Evolutionary conservation across 2,113 vertebrate species (phyloP), one percentile per base, ranked within the genome.

Genomic region (Beaufortia kweichowensis): DNA sequence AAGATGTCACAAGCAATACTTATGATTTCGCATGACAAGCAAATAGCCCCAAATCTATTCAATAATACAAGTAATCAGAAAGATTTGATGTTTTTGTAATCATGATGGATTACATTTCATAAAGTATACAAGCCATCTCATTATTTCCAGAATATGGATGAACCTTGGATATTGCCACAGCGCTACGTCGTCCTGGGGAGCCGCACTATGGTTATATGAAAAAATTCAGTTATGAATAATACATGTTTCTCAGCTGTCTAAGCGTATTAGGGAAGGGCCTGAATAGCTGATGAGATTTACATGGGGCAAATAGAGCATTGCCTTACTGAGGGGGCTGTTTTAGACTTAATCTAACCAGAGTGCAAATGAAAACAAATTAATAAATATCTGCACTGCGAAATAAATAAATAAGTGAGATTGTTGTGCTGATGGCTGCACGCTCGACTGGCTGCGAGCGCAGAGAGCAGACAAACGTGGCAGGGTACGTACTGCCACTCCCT

Each of bases 21-120:
- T 87, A 87, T 87, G 84, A 85, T 87, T 90, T 90, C 81, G 78
- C 82, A 85, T 86, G 77, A 64, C 62, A 87, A 89, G 86, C 86
- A 87, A 89, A 85, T 87, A 86, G 86, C 84, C 81, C 73, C 21
- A 63, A 70, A 70, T 80, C 82, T 79, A 83, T 41, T 90, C 84
- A 88, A 87, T 90, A 88, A 89, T 88, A 78, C 80, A 84, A 79
- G 23, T 82, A 82, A 55, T 72, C 84, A 85, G 86, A 88, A 81
- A 82, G 84, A 89, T 89, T 85, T 89, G 85, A 88, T 88, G 88
- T 85, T 85, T 84, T 86, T 82, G 78, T 75, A 64, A 88, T 86
- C 87, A 87, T 90, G 89, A 91, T 90, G 85, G 89, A 91, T 90
- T 84, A 86, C 86, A 72, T 87, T 91, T 92, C 87, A 91, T 89